A percentile compares a stretch with the other conserved stretches of the same genome.
Evolutionary conservation across 2,797 vertebrate species (phyloP).

Genomic region (Salmo trutta): DNA sequence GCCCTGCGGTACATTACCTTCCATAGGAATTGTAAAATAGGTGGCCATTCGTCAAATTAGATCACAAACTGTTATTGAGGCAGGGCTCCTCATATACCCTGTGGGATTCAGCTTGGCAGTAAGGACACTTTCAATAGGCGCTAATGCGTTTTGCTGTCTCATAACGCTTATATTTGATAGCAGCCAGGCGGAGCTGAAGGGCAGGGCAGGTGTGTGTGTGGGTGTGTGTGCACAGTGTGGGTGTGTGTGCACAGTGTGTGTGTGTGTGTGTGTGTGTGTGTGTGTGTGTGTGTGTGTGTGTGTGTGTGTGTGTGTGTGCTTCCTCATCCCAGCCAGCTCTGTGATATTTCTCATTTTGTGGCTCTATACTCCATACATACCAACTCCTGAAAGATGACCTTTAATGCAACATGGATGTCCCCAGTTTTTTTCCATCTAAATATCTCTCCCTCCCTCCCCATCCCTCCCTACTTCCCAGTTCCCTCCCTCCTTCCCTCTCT

Average conservation of each 20-base stretch:
- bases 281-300: too few relatives aligned
- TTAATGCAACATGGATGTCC: neutral
- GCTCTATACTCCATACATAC: neutral
- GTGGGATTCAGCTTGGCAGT: conserved; percentile 55
- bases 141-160: conserved; percentile 62
- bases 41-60: conserved; percentile 71
- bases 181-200: conserved; percentile 10
- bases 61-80: conserved; percentile 64
- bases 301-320: neutral
- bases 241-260: too few relatives aligned
- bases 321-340: neutral
- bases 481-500: too few relatives aligned
- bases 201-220: neutral
- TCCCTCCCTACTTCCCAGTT: too few relatives aligned
- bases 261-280: neutral
- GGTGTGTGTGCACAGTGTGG: neutral
- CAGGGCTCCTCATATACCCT: conserved; percentile 55
- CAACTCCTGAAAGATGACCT: neutral
- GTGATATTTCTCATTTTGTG: neutral
- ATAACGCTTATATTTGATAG: conserved; percentile 50
- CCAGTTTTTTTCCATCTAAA: too few relatives aligned
- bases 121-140: conserved; percentile 58
- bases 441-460: too few relatives aligned
- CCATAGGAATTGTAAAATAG: conserved; percentile 59
- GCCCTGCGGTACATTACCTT: conserved; percentile 38